Evolutionary conservation across 2,888 invertebrate genomes (phyloP), one percentile per base, ranked within the genome.

Genomic region (Conus canariensis): DNA sequence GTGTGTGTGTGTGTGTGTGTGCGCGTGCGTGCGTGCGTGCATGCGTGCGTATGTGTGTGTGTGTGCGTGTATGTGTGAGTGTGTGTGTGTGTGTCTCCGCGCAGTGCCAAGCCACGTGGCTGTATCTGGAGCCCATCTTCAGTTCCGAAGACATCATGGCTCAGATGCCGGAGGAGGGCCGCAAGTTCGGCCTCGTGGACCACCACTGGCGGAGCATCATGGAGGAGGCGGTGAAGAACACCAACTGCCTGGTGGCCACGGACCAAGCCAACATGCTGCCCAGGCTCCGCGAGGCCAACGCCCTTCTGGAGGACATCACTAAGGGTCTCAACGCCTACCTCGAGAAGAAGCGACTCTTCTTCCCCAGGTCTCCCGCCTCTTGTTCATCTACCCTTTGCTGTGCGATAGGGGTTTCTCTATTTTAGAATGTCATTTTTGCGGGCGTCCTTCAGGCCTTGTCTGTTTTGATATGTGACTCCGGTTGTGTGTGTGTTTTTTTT

Each of bases 101-200:
- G 22, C 97, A 98, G 95, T 97, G 97, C 88, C 98, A 98, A 96
- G 98, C 98, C 93, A 97, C 97, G 92, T 98, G 98, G 98, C 97
- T 98, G 97, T 98, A 98, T 93, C 95, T 98, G 94, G 98, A 98
- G 95, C 98, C 98, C 0, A 98, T 99, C 94, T 99, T 99, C 96
- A 98, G 98, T 87, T 99, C 99, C 0, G 99, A 99, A 95, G 99
- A 99, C 96, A 99, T 99, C 91, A 98, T 99, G 98, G 97, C 97
- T 0, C 98, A 99, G 12, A 99, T 99, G 99, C 99, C 99, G 0
- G 97, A 98, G 0, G 99, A 99, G 95, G 98, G 99, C 0, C 97
- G 98, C 60, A 98, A 98, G 94, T 98, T 98, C 95, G 97, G 97
- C 74, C 97, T 97, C 14, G 98, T 98, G 97, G 98, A 98, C 95